Conservation (phyloP, 2,113 vertebrate genomes). For the Amphiprion percula region DNA sequence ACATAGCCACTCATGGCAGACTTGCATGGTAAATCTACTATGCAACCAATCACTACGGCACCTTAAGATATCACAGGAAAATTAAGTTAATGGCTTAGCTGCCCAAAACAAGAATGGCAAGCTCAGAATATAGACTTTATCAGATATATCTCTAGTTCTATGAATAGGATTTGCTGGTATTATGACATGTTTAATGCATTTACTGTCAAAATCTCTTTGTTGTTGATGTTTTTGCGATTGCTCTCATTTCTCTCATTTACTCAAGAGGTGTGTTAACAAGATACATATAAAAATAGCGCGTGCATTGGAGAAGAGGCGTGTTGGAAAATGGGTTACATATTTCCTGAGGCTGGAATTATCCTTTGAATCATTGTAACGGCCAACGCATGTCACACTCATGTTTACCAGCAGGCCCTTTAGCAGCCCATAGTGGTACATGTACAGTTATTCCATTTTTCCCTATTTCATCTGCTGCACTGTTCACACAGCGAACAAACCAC, state of each 20-base stretch:
- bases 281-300: not conserved
- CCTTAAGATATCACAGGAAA: no score
- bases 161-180: no score
- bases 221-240: not conserved
- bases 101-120: no score
- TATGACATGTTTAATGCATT: no score
- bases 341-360: constrained; percentile 50
- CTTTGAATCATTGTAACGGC: constrained; percentile 53
- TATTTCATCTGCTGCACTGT: constrained; percentile 39
- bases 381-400: constrained; percentile 42
- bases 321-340: constrained; percentile 36
- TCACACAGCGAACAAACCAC: constrained; percentile 32
- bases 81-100: no score
- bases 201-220: no score
- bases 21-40: no score
- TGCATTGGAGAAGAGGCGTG: not conserved
- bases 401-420: constrained; percentile 34
- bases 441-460: constrained; percentile 6
- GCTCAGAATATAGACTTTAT: no score
- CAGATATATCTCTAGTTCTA: no score
- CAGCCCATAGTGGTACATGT: constrained; percentile 26
- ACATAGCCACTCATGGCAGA: no score
- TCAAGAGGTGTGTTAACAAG: constrained; percentile 11
- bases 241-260: not conserved
- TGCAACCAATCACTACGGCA: no score